Percentiles rank a stretch among this genome's conserved stretches.
Evolutionary conservation across 2,888 invertebrate species (phyloP).

Genomic region (Marronus borbonicus): DNA sequence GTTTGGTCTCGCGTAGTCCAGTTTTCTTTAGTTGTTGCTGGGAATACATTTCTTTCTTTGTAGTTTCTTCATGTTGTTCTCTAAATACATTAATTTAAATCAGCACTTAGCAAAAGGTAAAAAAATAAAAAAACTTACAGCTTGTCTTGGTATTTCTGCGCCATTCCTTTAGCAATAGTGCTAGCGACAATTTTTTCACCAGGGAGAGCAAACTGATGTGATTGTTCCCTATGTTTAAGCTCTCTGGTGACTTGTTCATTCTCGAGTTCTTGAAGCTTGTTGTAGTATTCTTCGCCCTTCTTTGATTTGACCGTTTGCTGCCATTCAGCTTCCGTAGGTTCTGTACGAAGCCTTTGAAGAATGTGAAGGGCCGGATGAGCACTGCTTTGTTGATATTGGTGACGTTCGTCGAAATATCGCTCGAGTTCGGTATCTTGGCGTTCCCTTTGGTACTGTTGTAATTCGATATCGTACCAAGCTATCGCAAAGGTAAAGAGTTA

Average conservation of each 20-base stretch:
- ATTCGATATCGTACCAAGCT: constrained; percentile 95
- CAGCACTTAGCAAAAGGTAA: background rate
- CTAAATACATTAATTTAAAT: constrained; percentile 66
- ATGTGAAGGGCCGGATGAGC: constrained; percentile 68
- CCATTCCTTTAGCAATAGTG: constrained; percentile 89
- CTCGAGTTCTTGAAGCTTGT: constrained; percentile 85
- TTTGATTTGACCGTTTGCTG: constrained; percentile 86
- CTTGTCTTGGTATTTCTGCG: constrained; percentile 86
- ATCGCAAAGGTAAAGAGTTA: constrained; percentile 58
- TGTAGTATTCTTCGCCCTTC: constrained; percentile 88
- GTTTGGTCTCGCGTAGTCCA: constrained; percentile 71
- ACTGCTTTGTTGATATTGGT: constrained; percentile 80
- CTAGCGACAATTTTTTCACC: constrained; percentile 85
- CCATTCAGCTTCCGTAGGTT: constrained; percentile 88
- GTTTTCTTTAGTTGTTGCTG: constrained; percentile 69
- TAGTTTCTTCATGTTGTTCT: constrained; percentile 74
- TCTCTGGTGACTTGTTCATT: constrained; percentile 90
- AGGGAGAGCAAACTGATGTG: constrained; percentile 88
- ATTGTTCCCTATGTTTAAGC: constrained; percentile 82
- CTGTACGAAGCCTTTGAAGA: constrained; percentile 77
- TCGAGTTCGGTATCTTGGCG: constrained; percentile 89
- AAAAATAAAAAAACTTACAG: constrained; percentile 77
- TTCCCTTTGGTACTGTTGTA: constrained; percentile 87
- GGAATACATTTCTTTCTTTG: constrained; percentile 69
- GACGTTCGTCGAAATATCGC: constrained; percentile 89